These are phyloP conservation scores for Drosophila kanekoi DNA, from an alignment of 2,888 invertebrate species.

Conservation along the genomic window DNA sequence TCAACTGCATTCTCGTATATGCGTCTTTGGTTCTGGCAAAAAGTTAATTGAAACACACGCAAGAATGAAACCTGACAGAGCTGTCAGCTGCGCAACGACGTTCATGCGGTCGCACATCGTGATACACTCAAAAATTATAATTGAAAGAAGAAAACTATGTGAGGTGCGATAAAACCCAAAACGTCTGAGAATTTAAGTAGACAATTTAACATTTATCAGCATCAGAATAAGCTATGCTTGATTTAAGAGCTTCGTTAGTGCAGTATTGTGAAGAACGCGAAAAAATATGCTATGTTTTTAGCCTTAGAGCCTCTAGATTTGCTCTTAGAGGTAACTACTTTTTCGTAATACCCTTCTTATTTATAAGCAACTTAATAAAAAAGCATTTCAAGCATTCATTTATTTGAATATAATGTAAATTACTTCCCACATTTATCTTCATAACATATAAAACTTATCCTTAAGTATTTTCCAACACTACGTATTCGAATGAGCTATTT, in stretches of 20 bases:
- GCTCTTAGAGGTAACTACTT: too few relatives aligned
- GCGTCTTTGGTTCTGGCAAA: conserved; percentile 70
- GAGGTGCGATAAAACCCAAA: background rate
- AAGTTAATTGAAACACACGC: conserved; percentile 79
- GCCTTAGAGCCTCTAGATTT: background rate
- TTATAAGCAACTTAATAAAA: too few relatives aligned
- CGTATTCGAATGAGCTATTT: too few relatives aligned
- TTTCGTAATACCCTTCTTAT: too few relatives aligned
- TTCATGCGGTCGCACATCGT: conserved; percentile 40
- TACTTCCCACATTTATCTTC: too few relatives aligned
- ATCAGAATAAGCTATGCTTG: too few relatives aligned
- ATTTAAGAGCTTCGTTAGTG: too few relatives aligned
- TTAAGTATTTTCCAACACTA: too few relatives aligned
- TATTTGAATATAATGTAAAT: too few relatives aligned
- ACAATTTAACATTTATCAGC: background rate
- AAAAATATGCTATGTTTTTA: conserved; percentile 1
- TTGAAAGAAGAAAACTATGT: background rate
- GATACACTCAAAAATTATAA: conserved; percentile 10
- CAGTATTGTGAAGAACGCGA: background rate
- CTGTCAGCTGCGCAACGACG: conserved; percentile 35
- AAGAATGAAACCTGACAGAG: conserved; percentile 63
- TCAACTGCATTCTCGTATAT: conserved; percentile 52
- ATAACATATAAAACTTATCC: too few relatives aligned
- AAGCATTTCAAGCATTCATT: too few relatives aligned
- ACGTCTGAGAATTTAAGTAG: background rate